Evolutionary conservation across 2,113 vertebrate genomes (phyloP).

Genomic region (Romanogobio albipinnatus): DNA sequence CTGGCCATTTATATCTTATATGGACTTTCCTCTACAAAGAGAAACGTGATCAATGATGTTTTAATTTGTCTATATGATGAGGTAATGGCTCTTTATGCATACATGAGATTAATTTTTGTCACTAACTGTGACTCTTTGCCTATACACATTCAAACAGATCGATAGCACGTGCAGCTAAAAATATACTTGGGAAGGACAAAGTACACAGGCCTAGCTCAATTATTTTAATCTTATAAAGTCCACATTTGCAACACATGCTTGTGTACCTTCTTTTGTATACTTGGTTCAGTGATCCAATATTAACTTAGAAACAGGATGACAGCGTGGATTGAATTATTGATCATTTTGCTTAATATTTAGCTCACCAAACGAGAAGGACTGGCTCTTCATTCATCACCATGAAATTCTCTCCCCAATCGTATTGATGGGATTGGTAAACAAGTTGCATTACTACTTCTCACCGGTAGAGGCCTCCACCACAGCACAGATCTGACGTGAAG

Average conservation of each 20-base stretch:
- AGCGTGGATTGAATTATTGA: neutral
- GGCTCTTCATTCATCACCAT: neutral
- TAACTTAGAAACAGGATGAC: neutral
- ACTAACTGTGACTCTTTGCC: constrained; percentile 46
- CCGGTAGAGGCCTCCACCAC: constrained; percentile 68
- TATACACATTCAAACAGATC: constrained; percentile 57
- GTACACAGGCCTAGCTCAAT: neutral
- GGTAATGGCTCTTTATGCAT: neutral
- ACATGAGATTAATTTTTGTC: constrained; percentile 12
- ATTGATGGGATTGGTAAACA: constrained; percentile 68
- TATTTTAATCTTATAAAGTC: constrained; percentile 1
- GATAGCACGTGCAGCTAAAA: constrained; percentile 53
- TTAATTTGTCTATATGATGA: neutral
- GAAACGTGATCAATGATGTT: constrained; percentile 45
- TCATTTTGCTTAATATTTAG: neutral
- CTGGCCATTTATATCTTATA: constrained; percentile 45
- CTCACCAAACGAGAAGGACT: neutral
- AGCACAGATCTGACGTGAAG: constrained; percentile 50
- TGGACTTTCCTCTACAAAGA: constrained; percentile 37
- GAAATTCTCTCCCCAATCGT: constrained; percentile 42
- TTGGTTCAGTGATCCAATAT: neutral
- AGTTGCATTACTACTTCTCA: constrained; percentile 59
- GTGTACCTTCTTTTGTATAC: neutral
- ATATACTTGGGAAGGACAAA: constrained; percentile 52
- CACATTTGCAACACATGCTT: neutral